phyloP scores from a whole-genome alignment of 2,888 invertebrate genomes.

The Acronicta leporina region DNA sequence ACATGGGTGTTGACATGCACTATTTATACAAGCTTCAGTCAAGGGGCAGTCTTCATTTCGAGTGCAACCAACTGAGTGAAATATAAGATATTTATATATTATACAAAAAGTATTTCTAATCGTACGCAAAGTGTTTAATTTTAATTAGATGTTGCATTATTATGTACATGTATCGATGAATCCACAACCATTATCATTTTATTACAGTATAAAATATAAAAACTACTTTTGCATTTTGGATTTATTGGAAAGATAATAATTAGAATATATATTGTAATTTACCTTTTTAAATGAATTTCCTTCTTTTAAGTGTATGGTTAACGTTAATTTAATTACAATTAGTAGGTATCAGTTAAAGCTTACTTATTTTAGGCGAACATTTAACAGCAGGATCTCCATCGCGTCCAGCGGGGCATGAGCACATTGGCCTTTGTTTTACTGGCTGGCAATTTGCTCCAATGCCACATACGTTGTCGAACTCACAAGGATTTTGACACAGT shows the following conservation, averaged over 20 bases:
- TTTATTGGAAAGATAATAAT: neutral
- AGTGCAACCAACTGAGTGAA: slow-evolving; percentile 94
- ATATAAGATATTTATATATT: slow-evolving; percentile 70
- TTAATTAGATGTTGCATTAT: neutral
- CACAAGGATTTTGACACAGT: slow-evolving; percentile 95
- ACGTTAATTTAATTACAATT: slow-evolving; percentile 50
- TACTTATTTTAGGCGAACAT: slow-evolving; percentile 94
- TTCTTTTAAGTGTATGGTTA: slow-evolving; percentile 31
- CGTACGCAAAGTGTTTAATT: neutral
- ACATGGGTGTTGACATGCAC: slow-evolving; percentile 96
- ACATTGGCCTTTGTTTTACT: slow-evolving; percentile 95
- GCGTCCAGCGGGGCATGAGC: slow-evolving; percentile 94
- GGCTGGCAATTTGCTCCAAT: slow-evolving; percentile 93
- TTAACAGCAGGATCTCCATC: slow-evolving; percentile 95
- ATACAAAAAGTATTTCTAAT: slow-evolving; percentile 44
- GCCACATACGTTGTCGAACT: slow-evolving; percentile 94
- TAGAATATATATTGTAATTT: slow-evolving; percentile 11
- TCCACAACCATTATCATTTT: slow-evolving; percentile 34
- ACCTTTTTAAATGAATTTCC: slow-evolving; percentile 14
- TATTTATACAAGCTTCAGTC: slow-evolving; percentile 95
- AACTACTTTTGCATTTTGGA: neutral
- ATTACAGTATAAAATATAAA: slow-evolving; percentile 10
- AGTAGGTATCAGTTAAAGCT: slow-evolving; percentile 80
- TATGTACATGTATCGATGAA: slow-evolving; percentile 14
- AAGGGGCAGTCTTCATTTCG: slow-evolving; percentile 95